Percentiles rank a stretch among this genome's conserved stretches.
Conservation (phyloP, 1,140 invertebrate genomes). For the Drosophila biarmipes region DNA sequence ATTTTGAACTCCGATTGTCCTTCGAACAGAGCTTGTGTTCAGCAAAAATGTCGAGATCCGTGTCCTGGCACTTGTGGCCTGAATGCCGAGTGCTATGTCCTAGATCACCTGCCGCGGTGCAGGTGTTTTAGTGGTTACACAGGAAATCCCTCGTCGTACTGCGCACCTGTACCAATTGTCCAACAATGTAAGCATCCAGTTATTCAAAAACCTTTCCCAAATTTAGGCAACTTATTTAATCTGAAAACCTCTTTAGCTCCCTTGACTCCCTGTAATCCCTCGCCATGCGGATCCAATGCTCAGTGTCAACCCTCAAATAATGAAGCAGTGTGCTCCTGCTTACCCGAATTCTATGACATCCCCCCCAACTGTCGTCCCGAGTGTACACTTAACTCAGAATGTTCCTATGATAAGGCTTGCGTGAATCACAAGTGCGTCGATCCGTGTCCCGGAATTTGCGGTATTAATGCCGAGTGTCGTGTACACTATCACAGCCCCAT, state of each 20-base stretch:
- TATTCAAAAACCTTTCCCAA: not conserved
- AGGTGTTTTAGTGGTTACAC: constrained; percentile 88
- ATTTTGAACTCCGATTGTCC: constrained; percentile 90
- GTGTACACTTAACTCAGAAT: constrained; percentile 91
- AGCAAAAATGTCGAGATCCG: constrained; percentile 91
- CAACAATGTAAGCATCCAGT: constrained; percentile 85
- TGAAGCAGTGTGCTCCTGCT: constrained; percentile 89
- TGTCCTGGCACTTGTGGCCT: constrained; percentile 91
- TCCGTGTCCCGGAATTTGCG: constrained; percentile 91
- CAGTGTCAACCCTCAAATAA: constrained; percentile 88
- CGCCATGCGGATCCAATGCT: constrained; percentile 91
- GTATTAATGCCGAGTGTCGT: constrained; percentile 88
- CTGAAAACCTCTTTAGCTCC: constrained; percentile 28
- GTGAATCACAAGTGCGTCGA: constrained; percentile 89
- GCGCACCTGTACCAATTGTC: constrained; percentile 58
- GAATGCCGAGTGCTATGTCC: constrained; percentile 90
- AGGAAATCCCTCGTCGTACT: constrained; percentile 89
- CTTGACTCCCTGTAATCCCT: constrained; percentile 86
- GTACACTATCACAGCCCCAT: constrained; percentile 90
- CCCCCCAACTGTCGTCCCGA: constrained; percentile 91
- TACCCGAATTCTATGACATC: constrained; percentile 89
- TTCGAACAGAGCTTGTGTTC: constrained; percentile 88
- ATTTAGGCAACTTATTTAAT: constrained; percentile 78
- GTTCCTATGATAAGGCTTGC: constrained; percentile 88
- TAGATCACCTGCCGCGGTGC: constrained; percentile 91